Percentiles rank a stretch among this genome's conserved stretches.
Conservation (phyloP, 2,113 vertebrate species). For the Bufo gargarizans region DNA sequence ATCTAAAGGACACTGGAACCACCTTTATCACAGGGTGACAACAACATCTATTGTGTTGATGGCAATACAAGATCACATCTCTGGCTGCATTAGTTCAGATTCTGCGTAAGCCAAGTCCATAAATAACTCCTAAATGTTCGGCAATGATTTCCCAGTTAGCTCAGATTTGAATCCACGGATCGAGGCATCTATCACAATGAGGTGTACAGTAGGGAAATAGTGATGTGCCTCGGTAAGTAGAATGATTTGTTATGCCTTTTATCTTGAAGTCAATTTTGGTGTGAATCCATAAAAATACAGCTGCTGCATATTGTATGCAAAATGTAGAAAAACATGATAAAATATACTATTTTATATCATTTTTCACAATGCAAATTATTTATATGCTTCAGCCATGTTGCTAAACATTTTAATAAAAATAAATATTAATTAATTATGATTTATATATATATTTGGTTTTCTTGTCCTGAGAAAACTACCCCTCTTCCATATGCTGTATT, state of each 20-base stretch:
- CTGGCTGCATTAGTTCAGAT: constrained; percentile 14
- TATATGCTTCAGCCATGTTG: not conserved
- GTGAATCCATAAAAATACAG: not conserved
- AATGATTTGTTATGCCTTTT: constrained; percentile 28
- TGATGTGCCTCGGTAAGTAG: constrained; percentile 9
- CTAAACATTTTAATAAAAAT: not conserved
- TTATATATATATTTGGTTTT: too few relatives aligned
- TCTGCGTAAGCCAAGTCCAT: constrained; percentile 16
- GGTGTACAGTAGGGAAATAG: constrained; percentile 16
- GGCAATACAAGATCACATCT: constrained; percentile 43
- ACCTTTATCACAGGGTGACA: constrained; percentile 44
- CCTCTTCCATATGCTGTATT: too few relatives aligned
- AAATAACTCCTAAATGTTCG: constrained; percentile 38
- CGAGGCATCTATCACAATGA: not conserved
- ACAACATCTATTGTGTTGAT: constrained; percentile 47
- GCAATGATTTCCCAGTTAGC: constrained; percentile 50
- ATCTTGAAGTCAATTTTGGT: constrained; percentile 29
- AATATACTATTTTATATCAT: not conserved
- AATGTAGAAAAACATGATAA: not conserved
- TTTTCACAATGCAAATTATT: not conserved
- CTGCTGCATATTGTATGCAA: not conserved
- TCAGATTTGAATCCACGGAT: constrained; percentile 22
- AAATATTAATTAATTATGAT: too few relatives aligned
- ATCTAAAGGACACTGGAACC: constrained; percentile 49
- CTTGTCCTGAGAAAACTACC: too few relatives aligned